These are phyloP conservation scores for Tupaia tana DNA, from an alignment of 2,113 vertebrate genomes.

Conservation along the genomic window DNA sequence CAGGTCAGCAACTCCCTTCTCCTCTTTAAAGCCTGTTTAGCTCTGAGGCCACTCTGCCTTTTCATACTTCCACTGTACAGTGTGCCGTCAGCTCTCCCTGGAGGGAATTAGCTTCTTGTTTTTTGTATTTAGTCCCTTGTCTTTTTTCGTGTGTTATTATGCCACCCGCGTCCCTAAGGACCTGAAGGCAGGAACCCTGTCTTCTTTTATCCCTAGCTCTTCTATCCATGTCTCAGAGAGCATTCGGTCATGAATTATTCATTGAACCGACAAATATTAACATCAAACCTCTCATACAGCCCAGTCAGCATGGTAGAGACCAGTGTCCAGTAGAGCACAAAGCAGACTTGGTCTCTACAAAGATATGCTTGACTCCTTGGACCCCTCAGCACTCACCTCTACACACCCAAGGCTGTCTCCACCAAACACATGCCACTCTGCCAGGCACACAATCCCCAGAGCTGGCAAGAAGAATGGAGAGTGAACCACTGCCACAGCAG, in stretches of 20 bases:
- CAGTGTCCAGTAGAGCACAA: background rate
- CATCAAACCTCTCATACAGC: background rate
- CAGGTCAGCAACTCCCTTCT: background rate
- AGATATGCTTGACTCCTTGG: background rate
- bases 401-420: background rate
- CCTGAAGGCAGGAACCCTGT: background rate
- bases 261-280: background rate
- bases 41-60: background rate
- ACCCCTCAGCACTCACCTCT: background rate
- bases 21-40: background rate
- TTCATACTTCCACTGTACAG: background rate
- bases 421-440: background rate
- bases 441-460: background rate
- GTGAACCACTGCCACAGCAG: rapidly evolving
- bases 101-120: background rate
- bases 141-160: background rate
- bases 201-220: background rate
- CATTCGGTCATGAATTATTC: background rate
- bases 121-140: background rate
- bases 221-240: background rate
- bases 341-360: background rate
- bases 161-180: background rate
- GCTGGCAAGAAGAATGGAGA: rapidly evolving
- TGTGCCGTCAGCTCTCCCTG: background rate
- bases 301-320: background rate